These are phyloP conservation scores for Zingel zingel DNA, from an alignment of 2,113 vertebrate genomes.

Conservation along the genomic window DNA sequence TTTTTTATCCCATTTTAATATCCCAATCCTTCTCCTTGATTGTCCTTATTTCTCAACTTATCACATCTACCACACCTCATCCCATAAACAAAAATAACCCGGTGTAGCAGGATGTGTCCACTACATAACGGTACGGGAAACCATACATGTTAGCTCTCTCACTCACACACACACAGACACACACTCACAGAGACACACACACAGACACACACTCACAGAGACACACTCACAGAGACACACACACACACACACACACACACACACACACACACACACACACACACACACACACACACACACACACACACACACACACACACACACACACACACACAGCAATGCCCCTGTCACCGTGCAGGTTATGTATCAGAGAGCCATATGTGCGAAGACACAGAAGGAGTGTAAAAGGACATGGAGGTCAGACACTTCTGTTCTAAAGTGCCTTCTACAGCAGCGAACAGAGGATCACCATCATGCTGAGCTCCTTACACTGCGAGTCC, in stretches of 20 bases:
- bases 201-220: slow-evolving; percentile 9
- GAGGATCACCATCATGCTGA: neutral
- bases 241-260: neutral
- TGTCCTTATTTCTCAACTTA: neutral
- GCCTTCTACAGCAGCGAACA: slow-evolving; percentile 29
- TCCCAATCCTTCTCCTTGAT: neutral
- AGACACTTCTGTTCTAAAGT: slow-evolving; percentile 41
- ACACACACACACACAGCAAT: slow-evolving; percentile 3
- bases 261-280: too few species aligned
- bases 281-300: too few species aligned
- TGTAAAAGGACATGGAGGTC: slow-evolving; percentile 47
- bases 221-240: slow-evolving; percentile 3
- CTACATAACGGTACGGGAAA: neutral
- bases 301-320: neutral
- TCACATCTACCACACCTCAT: neutral
- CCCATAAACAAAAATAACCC: neutral
- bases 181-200: slow-evolving; percentile 12
- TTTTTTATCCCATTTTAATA: neutral
- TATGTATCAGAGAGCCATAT: slow-evolving; percentile 56
- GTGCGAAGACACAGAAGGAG: neutral
- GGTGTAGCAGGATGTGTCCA: neutral
- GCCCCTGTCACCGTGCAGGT: slow-evolving; percentile 36
- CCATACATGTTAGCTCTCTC: neutral
- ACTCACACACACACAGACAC: neutral
- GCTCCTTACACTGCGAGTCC: slow-evolving; percentile 3